Base-by-base conservation (phyloP, 2,797 vertebrate genomes). In the Brotula barbata region DNA sequence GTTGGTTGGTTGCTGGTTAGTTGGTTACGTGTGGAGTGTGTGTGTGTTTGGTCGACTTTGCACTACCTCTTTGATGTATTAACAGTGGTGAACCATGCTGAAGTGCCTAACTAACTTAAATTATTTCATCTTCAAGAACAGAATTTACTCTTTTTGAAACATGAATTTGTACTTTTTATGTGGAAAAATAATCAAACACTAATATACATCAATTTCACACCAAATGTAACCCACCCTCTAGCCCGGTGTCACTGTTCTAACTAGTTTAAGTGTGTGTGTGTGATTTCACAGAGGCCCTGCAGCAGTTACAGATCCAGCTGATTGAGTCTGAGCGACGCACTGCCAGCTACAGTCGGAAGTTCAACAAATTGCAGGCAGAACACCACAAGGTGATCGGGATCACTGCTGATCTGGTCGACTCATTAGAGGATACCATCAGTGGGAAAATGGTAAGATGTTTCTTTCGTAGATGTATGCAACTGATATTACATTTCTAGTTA, bases 331-430 rank as follows among this genome's bases (percentile, higher is more conserved):
- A 98, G 47, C 90, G 90, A 0, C 92, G 91, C 63, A 75, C 90
- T 11, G 71, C 86, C 57, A 85, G 79, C 9, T 94, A 93, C 57
- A 75, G 92, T 70, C 93, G 90, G 46, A 92, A 83, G 47, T 92
- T 94, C 71, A 92, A 89, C 64, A 95, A 93, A 82, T 90, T 95
- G 83, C 93, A 95, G 77, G 86, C 84, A 0, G 95, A 97, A 77
- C 95, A 98, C 82, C 92, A 90, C 84, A 96, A 93, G 66, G 91
- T 99, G 71, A 94, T 97, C 5, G 94, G 93, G 0, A 89, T 98
- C 83, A 93, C 95, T 0, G 94, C 96, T 2, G 96, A 99, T 73
- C 92, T 99, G 66, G 95, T 98, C 13, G 96, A 99, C 77, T 94
- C 94, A 0, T 87, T 98, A 44, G 95, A 96, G 76, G 95, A 95